phyloP scores from a whole-genome alignment of 1,140 invertebrate genomes.

The Drosophila elegans region DNA sequence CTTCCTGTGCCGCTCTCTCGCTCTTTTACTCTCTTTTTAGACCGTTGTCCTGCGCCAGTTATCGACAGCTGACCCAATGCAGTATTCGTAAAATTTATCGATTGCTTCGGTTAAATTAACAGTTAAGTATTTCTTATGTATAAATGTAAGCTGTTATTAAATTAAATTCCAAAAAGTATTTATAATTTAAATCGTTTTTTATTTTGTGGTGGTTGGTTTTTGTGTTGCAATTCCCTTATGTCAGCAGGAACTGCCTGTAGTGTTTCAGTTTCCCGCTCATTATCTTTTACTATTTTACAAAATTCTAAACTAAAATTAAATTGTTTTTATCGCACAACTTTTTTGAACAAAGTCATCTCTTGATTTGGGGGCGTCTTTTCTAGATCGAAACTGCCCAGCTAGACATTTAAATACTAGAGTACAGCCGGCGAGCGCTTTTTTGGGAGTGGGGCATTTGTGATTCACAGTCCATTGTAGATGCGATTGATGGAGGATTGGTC shows the following conservation, averaged over 20 bases:
- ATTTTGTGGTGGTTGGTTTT: constrained; percentile 32
- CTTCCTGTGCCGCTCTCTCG: constrained; percentile 23
- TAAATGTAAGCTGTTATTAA: neutral
- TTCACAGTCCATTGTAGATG: constrained; percentile 90
- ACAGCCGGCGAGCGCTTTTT: constrained; percentile 47
- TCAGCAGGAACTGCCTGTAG: constrained; percentile 36
- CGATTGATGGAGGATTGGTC: constrained; percentile 88
- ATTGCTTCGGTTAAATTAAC: neutral
- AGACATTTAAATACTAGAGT: constrained; percentile 64
- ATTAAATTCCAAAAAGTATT: neutral
- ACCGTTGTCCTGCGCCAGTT: constrained; percentile 56
- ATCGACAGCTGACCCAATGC: constrained; percentile 55
- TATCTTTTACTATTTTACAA: constrained; percentile 64
- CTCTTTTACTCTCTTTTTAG: neutral
- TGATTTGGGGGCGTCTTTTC: constrained; percentile 50
- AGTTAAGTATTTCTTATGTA: neutral
- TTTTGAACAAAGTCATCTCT: constrained; percentile 66
- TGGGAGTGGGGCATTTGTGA: neutral
- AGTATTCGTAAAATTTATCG: constrained; percentile 10
- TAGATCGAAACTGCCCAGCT: constrained; percentile 18
- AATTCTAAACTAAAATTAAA: constrained; percentile 71
- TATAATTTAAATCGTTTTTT: constrained; percentile 45
- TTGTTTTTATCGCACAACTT: constrained; percentile 54
- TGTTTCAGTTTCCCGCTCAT: neutral
- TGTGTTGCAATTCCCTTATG: constrained; percentile 25